Evolutionary conservation across 1,140 invertebrate species (phyloP), one percentile per base, ranked within the genome.

Genomic region (Adelges cooleyi): DNA sequence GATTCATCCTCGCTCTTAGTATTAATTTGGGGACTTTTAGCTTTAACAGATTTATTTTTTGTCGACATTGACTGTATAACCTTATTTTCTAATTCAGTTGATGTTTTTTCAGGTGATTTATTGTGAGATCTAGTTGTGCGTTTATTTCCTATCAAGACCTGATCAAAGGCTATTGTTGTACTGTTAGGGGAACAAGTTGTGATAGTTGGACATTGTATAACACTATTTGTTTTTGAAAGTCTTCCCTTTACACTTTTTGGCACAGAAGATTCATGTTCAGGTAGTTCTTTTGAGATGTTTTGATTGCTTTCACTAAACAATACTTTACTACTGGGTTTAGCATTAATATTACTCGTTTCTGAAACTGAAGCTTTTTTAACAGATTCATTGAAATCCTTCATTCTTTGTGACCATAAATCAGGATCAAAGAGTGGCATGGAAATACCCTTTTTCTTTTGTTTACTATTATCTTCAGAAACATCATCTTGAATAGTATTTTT

Each of bases 321-420:
- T 18, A 29, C 17, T 46, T 59, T 59, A 46, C 20, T 59, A 11
- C 2, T 10, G 2, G 10, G 27, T 25, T 10, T 18, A 13, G 25
- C 25, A 46, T 44, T 29, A 11, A 11, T 13, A 8, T 13, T 44
- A 44, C 15, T 15, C 8, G 10, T 17, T n/a, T 6, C 11, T 10
- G 51, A 38, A 62, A 48, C 3, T 3, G 42, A 62, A 8, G 40
- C 56, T 48, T 48, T 62, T 48, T 15, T 48, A 33, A 46, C 56
- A 22, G 56, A 62, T 22, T 62, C 56, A 33, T 62, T 62, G 10
- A 62, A 62, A 13, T 62, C 42, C 20, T 9, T 48, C 56, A 62
- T 48, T 42, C 44, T 33, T 46, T 48, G 56, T 48, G 56, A 48
- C 56, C 56, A 62, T 29, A 1, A 3, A 29, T 48, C 27, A 15